Percentiles rank a stretch among this genome's conserved stretches.
These are phyloP conservation scores for Phenacoccus solenopsis DNA, from an alignment of 1,140 invertebrate genomes.

Conservation along the genomic window DNA sequence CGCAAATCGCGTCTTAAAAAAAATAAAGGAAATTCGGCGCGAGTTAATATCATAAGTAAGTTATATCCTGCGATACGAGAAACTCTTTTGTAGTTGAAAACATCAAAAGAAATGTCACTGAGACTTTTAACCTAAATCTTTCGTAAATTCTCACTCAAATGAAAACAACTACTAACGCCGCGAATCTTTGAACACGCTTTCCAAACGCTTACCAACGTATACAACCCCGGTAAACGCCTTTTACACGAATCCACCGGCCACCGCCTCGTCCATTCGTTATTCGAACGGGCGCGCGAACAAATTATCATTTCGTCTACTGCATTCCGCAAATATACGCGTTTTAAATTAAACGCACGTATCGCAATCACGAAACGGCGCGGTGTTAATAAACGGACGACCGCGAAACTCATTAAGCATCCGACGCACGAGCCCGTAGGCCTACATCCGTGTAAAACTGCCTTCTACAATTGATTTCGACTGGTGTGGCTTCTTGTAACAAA, in stretches of 20 bases:
- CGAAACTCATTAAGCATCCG: too few species aligned
- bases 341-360: slow-evolving; percentile 7
- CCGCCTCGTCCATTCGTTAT: too few species aligned
- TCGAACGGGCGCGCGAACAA: neutral
- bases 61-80: slow-evolving; percentile 7
- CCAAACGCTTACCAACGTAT: too few species aligned
- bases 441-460: neutral
- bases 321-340: slow-evolving; percentile 6
- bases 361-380: too few species aligned
- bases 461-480: neutral
- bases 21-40: neutral
- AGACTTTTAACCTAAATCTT: slow-evolving; percentile 18
- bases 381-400: too few species aligned
- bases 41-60: slow-evolving; percentile 8
- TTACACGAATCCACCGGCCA: too few species aligned
- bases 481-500: neutral
- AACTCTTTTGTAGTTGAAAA: slow-evolving; percentile 8
- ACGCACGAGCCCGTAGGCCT: too few species aligned
- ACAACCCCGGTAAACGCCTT: too few species aligned
- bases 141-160: neutral
- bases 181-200: neutral
- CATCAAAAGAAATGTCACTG: slow-evolving; percentile 10
- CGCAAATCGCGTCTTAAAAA: neutral
- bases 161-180: neutral
- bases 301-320: neutral